Evolutionary conservation across 2,113 vertebrate genomes (phyloP), one percentile per base, ranked within the genome.

Genomic region (Melanocharis versteri): DNA sequence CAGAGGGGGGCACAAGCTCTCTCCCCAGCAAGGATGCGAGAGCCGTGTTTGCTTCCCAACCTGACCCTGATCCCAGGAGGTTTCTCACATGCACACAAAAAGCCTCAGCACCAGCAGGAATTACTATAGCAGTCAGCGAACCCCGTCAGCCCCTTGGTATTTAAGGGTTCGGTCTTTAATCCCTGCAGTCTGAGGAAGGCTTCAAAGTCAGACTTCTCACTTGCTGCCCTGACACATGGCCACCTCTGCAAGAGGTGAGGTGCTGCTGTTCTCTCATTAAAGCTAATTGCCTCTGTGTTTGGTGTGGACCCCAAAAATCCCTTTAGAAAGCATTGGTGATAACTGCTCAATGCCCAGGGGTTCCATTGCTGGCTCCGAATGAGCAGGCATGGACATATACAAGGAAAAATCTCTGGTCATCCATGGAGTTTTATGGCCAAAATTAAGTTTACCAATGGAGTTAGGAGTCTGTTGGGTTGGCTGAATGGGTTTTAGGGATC

Each of bases 71-170:
- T 53, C 33, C 9, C 16, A 35, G 19, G 28, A 68, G 42, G 10
- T 48, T 93, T 79, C 77, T n/a, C 71, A 47, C 30, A 12, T 1
- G 1, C 3, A 28, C 11, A 15, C 28, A 33, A 10, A 50, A 61
- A 64, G 28, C 39, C 42, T 83, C 48, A 71, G 71, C n/a, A 53
- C 11, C 40, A 48, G 42, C 61, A 89, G 84, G 53, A 76, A 53
- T 58, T 31, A 40, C 47, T 57, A 53, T 0, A 71, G 39, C 28
- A 54, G 53, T 23, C 57, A 72, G 68, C 0, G 0, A 58, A 33
- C 19, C 42, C 18, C 4, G 1, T 20, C 62, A 79, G 31, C 10
- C 19, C 17, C 26, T 65, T 64, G 20, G 5, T 60, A 27, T 39
- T 54, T 56, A 16, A 45, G 21, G 17, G 16, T 35, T 81, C 53